Evolutionary conservation across 1,140 invertebrate genomes (phyloP).

Genomic region (Drosophila elegans): DNA sequence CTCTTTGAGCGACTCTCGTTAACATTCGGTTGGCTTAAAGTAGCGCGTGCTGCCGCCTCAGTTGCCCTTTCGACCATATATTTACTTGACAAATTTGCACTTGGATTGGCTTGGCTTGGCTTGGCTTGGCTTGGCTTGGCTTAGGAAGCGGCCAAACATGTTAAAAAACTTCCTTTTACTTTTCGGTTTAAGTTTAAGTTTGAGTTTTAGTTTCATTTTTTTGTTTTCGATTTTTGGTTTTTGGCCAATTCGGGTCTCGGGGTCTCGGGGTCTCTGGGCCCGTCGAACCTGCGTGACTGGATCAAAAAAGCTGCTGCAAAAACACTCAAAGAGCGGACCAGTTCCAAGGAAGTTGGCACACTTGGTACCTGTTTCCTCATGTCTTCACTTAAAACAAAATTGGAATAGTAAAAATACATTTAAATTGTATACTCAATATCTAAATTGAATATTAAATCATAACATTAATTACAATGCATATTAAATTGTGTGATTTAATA

Average conservation of each 20-base stretch:
- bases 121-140: background rate
- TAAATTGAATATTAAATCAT: no score
- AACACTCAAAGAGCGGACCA: constrained; percentile 30
- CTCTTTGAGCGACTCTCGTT: constrained; percentile 20
- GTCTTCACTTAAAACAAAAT: background rate
- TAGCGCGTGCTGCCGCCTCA: constrained; percentile 40
- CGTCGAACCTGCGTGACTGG: constrained; percentile 65
- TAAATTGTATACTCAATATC: no score
- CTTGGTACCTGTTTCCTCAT: constrained; percentile 65
- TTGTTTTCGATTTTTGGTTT: background rate
- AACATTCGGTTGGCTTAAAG: constrained; percentile 16
- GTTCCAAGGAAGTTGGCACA: constrained; percentile 76
- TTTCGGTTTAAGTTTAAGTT: constrained; percentile 26
- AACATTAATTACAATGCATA: no score
- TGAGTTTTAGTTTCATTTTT: background rate
- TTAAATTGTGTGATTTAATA: no score
- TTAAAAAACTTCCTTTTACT: constrained; percentile 72
- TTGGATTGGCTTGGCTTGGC: constrained; percentile 3
- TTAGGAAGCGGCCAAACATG: constrained; percentile 18
- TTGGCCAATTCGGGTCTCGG: constrained; percentile 66
- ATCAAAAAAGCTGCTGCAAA: constrained; percentile 10
- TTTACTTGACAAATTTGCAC: constrained; percentile 46
- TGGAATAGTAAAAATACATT: no score
- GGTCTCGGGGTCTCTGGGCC: constrained; percentile 73
- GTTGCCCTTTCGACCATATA: constrained; percentile 46